These are phyloP conservation scores for Hirudo medicinalis DNA, from an alignment of 1,140 invertebrate genomes.

Conservation along the genomic window DNA sequence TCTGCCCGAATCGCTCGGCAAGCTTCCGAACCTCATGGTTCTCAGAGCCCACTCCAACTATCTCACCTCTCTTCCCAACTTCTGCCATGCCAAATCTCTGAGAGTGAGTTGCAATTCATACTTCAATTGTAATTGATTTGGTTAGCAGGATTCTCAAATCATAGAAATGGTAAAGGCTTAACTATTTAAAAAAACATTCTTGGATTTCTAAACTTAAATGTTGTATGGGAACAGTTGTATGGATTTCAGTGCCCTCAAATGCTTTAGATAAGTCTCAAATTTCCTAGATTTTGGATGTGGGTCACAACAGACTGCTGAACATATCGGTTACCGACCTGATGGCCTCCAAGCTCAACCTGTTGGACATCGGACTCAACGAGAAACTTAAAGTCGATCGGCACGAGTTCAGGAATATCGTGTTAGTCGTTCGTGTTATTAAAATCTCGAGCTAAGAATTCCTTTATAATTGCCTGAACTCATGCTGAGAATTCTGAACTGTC, in stretches of 20 bases:
- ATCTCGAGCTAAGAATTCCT: too few relatives aligned
- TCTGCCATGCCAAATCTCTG: constrained; percentile 32
- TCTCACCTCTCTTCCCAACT: constrained; percentile 36
- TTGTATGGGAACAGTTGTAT: too few relatives aligned
- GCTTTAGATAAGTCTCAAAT: not conserved
- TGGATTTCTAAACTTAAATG: too few relatives aligned
- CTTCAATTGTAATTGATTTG: too few relatives aligned
- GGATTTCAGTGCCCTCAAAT: too few relatives aligned
- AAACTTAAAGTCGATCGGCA: constrained; percentile 33
- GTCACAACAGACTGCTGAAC: constrained; percentile 36
- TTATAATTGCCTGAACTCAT: too few relatives aligned
- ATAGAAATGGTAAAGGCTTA: too few relatives aligned
- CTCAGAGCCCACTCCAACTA: constrained; percentile 36
- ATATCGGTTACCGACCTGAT: constrained; percentile 36
- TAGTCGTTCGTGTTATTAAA: constrained; percentile 18
- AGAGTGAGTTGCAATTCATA: constrained; percentile 28
- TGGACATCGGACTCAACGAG: constrained; percentile 39
- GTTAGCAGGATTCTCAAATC: too few relatives aligned
- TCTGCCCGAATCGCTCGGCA: constrained; percentile 31
- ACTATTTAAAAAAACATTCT: too few relatives aligned
- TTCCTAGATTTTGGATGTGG: constrained; percentile 37
- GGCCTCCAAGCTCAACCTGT: constrained; percentile 35
- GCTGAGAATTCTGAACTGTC: too few relatives aligned
- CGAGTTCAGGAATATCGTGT: constrained; percentile 35
- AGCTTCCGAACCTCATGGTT: constrained; percentile 33